Base-by-base conservation (phyloP, 2,888 invertebrate genomes). In the Megalurothrips usitatus region DNA sequence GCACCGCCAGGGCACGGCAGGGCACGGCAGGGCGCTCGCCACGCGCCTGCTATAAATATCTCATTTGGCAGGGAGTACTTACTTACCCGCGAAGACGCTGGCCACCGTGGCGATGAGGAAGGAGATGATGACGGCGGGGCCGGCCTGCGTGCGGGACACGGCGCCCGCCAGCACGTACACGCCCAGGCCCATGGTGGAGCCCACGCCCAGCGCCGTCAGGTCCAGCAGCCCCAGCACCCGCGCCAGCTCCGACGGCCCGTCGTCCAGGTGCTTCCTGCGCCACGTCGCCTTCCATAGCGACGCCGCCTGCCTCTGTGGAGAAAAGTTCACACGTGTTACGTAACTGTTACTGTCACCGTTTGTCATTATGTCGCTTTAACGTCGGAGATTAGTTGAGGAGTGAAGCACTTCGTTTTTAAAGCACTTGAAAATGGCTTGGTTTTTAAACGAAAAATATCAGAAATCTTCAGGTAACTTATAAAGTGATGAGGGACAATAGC, bases 161-260 rank as follows among this genome's bases (percentile, higher is more conserved):
- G 94, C 91, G 0, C 97, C 97, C 9, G 96, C 97, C 82, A 98
- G 89, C 79, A 98, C 97, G 87, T 98, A 98, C 19, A 98, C 97
- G 0, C 98, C 98, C 48, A 98, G 90, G 0, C 98, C 98, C 19
- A 98, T 91, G 0, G 96, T 96, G 83, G 94, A 92, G 82, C 96
- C 96, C 58, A 96, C 93, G 0, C 94, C 98, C 47, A 98, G 89
- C 0, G 95, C 94, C 0, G 96, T 96, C 80, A 98, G 89, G 88
- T 98, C 98, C 49, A 95, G 84, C 0, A 96, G 90, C 2, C 92
- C 93, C 78, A 98, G 89, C 81, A 95, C 95, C 81, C 97, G 86
- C 0, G 89, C 89, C 82, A 91, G 85, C 84, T 89, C 86, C 9
- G 87, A 84, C 78, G 87, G 85, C 79, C 84, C 83, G 3, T 85